Base-by-base conservation (phyloP, 2,888 invertebrate species). In the Ditula angustiorana region DNA sequence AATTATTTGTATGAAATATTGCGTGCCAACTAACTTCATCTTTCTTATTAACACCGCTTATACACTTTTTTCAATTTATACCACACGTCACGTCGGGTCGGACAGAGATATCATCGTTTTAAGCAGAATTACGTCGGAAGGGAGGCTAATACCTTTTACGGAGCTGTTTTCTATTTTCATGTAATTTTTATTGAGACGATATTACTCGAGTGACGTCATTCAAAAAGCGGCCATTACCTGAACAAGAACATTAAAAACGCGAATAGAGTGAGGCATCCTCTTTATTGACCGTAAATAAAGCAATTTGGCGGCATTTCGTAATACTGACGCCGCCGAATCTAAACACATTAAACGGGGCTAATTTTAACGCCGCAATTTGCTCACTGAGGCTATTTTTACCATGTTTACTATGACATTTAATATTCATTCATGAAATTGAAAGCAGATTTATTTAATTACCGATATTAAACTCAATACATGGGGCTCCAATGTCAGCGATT, bases 231-330 rank as follows among this genome's bases (percentile, higher is more conserved):
- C 30, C 33, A 56, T 44, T 59, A 55, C 58, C 50, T 65, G 47
- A 30, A 61, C 57, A 57, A 52, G 61, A 50, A 37, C 52, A 53
- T 67, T 64, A 67, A 65, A 66, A 61, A 67, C 50, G 56, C 47
- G 61, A 57, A 65, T 41, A 53, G 57, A 53, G 56, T 44, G 50
- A 56, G 58, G 50, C 33, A 66, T 59, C 60, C 35, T 33, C 44
- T 68, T 68, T 68, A 68, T 60, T 41, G 68, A 44, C 62, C 66
- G 62, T 68, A 66, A 68, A 68, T 66, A 66, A 59, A 68, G 68
- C 55, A 58, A 68, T 68, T 62, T 60, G 58, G 58, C 52, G 64
- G 57, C 41, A 63, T 57, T 62, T 56, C 49, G 62, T 44, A 66
- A 52, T 53, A 57, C 66, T 30, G 37, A 21, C 49, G 50, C 63